These are phyloP conservation scores for Heliocidaris erythrogramma DNA, from an alignment of 35 echinoderm and acorn worm genomes.

Conservation along the genomic window DNA sequence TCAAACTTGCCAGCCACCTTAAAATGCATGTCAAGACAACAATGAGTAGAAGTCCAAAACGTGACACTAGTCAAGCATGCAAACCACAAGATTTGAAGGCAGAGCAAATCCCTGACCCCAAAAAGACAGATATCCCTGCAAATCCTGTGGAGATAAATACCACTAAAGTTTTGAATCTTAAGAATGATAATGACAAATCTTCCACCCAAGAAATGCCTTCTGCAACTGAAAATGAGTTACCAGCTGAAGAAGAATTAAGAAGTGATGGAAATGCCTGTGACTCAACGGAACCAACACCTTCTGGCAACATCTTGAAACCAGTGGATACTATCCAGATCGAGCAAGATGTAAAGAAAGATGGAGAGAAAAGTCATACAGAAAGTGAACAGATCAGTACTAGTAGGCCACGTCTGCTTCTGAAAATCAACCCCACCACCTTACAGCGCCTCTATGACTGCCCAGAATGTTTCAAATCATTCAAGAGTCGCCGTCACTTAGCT, in stretches of 20 bases:
- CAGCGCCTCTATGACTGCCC: conserved; percentile 36
- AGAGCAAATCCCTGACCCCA: neutral
- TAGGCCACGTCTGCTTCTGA: conserved; percentile 43
- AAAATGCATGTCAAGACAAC: conserved; percentile 34
- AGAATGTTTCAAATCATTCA: conserved; percentile 42
- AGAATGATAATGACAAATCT: neutral
- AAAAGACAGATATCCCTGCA: neutral
- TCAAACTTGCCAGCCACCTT: neutral
- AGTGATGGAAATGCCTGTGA: neutral
- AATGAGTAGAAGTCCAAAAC: neutral
- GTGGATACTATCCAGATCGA: neutral
- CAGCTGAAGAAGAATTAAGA: neutral
- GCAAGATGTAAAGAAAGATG: neutral
- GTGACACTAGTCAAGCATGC: neutral
- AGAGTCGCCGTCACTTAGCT: conserved; percentile 29
- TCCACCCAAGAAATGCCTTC: neutral
- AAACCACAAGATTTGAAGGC: neutral
- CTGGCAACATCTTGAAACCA: neutral
- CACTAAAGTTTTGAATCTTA: neutral
- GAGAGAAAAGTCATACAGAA: neutral
- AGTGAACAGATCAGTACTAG: neutral
- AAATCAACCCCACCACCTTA: conserved; percentile 30
- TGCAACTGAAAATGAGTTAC: neutral
- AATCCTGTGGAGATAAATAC: neutral
- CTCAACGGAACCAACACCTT: neutral